Evolutionary conservation across 2,113 vertebrate genomes (phyloP).

Genomic region (Forbesichthys agassizii): DNA sequence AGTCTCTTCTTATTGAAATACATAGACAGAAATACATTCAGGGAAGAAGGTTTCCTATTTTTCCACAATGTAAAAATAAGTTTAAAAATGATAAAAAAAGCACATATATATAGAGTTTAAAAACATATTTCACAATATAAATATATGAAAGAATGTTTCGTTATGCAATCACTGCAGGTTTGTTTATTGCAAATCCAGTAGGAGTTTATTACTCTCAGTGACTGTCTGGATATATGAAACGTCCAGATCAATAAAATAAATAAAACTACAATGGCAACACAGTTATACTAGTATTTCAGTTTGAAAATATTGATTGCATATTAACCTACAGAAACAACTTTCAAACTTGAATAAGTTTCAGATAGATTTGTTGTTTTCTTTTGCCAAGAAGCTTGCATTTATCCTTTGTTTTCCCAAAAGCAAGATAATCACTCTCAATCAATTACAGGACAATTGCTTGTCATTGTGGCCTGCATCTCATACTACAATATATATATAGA

Average conservation of each 20-base stretch:
- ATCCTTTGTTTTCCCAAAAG: too few species aligned
- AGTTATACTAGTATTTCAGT: not conserved
- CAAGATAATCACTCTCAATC: too few species aligned
- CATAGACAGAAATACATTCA: conserved; percentile 55
- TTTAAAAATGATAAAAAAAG: conserved; percentile 59
- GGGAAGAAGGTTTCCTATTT: conserved; percentile 26
- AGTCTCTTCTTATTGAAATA: not conserved
- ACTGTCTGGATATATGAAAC: conserved; percentile 35
- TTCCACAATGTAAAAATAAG: conserved; percentile 29
- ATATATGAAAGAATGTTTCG: conserved; percentile 22
- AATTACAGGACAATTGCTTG: too few species aligned
- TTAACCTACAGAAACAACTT: not conserved
- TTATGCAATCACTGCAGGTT: conserved; percentile 27
- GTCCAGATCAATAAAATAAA: conserved; percentile 48
- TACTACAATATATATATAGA: too few species aligned
- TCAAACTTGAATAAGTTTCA: not conserved
- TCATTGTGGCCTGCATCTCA: too few species aligned
- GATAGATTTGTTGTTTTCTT: too few species aligned
- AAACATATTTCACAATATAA: conserved; percentile 16
- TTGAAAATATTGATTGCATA: conserved; percentile 11
- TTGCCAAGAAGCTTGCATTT: too few species aligned
- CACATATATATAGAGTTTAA: not conserved
- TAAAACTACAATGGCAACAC: conserved; percentile 49
- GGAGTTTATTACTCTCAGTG: conserved; percentile 17
- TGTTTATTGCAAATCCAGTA: conserved; percentile 12